Percentiles rank a stretch among this genome's conserved stretches.
Evolutionary conservation across 2,797 vertebrate genomes (phyloP).

Genomic region (Psittacula echo): DNA sequence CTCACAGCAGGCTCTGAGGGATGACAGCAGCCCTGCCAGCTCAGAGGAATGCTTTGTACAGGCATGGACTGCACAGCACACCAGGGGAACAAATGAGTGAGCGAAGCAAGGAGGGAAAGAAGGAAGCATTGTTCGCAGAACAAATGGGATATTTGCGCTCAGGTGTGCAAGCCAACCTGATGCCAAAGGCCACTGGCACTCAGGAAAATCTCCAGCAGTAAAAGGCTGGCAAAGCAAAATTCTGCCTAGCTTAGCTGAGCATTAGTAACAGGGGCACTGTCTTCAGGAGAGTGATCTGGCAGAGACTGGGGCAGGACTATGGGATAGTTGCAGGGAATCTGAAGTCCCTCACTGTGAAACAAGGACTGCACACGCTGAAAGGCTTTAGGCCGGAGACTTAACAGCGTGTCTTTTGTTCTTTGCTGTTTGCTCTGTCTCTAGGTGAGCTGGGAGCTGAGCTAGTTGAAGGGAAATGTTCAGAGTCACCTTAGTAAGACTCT

Average conservation of each 20-base stretch:
- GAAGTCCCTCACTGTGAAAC: background rate
- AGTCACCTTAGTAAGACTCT: background rate
- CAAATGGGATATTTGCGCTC: slow-evolving; percentile 15
- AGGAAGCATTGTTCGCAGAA: slow-evolving; percentile 42
- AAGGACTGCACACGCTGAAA: background rate
- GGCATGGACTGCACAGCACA: background rate
- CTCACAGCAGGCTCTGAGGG: slow-evolving; percentile 7
- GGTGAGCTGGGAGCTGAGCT: rapidly evolving
- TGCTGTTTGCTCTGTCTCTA: background rate
- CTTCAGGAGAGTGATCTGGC: background rate
- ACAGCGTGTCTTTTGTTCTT: rapidly evolving
- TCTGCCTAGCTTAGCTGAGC: background rate
- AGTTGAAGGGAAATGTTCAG: background rate
- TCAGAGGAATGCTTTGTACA: slow-evolving; percentile 62
- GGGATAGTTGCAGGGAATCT: background rate
- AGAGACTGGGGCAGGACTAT: background rate
- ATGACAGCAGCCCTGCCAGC: slow-evolving; percentile 30
- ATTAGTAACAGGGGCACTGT: background rate
- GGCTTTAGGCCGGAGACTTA: background rate
- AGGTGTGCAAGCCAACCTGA: background rate
- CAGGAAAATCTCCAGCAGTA: background rate
- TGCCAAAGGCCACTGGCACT: background rate
- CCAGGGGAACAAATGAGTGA: background rate
- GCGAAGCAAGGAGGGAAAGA: slow-evolving; percentile 1
- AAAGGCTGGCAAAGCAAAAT: background rate